Evolutionary conservation across 1,140 invertebrate genomes (phyloP).

Genomic region (Psix sp.): DNA sequence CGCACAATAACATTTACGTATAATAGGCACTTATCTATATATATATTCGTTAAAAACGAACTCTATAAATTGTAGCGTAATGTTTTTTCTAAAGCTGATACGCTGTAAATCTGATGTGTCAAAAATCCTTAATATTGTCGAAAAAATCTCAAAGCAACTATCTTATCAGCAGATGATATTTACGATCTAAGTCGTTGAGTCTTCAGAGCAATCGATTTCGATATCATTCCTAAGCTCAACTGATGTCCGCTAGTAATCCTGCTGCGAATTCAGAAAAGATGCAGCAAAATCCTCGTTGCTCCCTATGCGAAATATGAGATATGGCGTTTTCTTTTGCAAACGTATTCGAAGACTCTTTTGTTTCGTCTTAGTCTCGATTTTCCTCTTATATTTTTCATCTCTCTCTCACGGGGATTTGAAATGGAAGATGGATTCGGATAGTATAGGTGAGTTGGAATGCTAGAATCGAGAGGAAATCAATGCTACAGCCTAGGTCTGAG

Average conservation of each 20-base stretch:
- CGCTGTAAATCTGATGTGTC: too few species aligned
- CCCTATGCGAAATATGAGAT: constrained; percentile 75
- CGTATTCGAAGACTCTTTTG: constrained; percentile 9
- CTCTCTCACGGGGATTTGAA: constrained; percentile 70
- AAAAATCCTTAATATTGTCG: too few species aligned
- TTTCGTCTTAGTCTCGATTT: constrained; percentile 25
- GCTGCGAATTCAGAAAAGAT: constrained; percentile 66
- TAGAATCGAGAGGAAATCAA: constrained; percentile 77
- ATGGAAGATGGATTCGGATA: constrained; percentile 64
- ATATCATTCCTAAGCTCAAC: constrained; percentile 62
- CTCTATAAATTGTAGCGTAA: too few species aligned
- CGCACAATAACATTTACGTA: too few species aligned
- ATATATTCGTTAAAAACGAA: too few species aligned
- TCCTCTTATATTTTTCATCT: constrained; percentile 8
- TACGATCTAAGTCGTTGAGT: constrained; percentile 42
- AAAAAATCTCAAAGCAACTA: constrained; percentile 39
- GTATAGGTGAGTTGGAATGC: constrained; percentile 66
- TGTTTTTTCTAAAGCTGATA: too few species aligned
- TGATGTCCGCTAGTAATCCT: constrained; percentile 73
- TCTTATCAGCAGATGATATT: constrained; percentile 27
- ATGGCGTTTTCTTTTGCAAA: constrained; percentile 62
- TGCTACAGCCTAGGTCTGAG: constrained; percentile 68
- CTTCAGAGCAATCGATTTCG: constrained; percentile 40
- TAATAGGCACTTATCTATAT: too few species aligned
- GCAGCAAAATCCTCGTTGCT: constrained; percentile 74